Percentiles rank a stretch among this genome's conserved stretches.
These are phyloP conservation scores for Teleopsis dalmanni DNA, from an alignment of 1,140 invertebrate genomes.

Conservation along the genomic window DNA sequence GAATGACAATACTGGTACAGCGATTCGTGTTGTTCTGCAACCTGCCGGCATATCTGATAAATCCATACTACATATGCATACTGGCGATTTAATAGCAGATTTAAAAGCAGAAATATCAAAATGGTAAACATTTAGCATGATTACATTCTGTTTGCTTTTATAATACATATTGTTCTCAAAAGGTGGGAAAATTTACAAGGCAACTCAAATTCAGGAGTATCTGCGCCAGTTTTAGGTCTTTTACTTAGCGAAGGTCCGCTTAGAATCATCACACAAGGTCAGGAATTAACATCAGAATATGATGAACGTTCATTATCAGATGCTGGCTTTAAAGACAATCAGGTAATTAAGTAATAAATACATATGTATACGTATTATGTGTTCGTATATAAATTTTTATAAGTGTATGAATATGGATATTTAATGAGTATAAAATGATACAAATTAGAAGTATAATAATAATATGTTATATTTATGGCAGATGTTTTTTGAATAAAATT, in stretches of 20 bases:
- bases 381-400: background rate
- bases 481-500: background rate
- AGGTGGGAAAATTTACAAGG: slow-evolving; percentile 40
- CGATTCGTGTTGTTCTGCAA: slow-evolving; percentile 71
- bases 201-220: slow-evolving; percentile 15
- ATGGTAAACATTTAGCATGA: slow-evolving; percentile 49
- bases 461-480: background rate
- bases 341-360: slow-evolving; percentile 24
- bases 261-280: slow-evolving; percentile 86
- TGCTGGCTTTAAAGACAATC: slow-evolving; percentile 85
- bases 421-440: background rate
- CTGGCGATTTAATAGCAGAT: slow-evolving; percentile 80
- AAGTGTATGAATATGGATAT: background rate
- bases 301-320: slow-evolving; percentile 85
- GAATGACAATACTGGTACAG: slow-evolving; percentile 45
- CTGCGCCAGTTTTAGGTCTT: slow-evolving; percentile 49
- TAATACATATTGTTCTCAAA: background rate
- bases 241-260: slow-evolving; percentile 73
- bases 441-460: background rate
- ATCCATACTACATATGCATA: slow-evolving; percentile 65
- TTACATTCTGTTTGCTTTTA: background rate
- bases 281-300: slow-evolving; percentile 86
- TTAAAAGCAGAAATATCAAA: slow-evolving; percentile 86
- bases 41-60: slow-evolving; percentile 77
- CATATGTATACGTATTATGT: background rate